These are phyloP conservation scores for Elaphurus davidianus DNA, from an alignment of 2,113 vertebrate species.

Conservation along the genomic window DNA sequence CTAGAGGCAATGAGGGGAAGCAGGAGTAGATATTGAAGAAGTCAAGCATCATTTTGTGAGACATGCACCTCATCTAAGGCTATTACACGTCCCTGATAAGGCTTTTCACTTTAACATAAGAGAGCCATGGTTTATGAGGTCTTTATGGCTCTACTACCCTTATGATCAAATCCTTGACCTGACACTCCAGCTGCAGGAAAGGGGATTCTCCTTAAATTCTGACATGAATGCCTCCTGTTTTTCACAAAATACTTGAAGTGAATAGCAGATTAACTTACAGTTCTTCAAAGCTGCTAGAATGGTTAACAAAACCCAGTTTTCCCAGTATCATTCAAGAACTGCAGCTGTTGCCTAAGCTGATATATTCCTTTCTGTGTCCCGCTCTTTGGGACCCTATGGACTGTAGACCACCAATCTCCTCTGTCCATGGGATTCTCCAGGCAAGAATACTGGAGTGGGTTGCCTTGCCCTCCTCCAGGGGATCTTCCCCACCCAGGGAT, in stretches of 20 bases:
- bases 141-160: neutral
- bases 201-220: neutral
- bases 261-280: neutral
- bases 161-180: neutral
- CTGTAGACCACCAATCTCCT: neutral
- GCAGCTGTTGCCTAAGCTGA: neutral
- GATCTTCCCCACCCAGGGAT: neutral
- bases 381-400: neutral
- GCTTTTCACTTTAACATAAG: neutral
- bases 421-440: neutral
- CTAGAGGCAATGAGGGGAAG: neutral
- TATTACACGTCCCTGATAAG: neutral
- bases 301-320: neutral
- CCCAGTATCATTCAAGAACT: neutral
- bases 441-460: neutral
- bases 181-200: neutral
- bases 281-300: neutral
- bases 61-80: neutral
- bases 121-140: neutral
- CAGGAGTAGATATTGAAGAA: neutral
- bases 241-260: neutral
- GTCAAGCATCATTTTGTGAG: neutral
- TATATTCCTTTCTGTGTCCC: neutral
- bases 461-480: neutral
- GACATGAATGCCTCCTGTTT: neutral